Base-by-base conservation (phyloP, 2,113 vertebrate species). In the Rafetus swinhoei region DNA sequence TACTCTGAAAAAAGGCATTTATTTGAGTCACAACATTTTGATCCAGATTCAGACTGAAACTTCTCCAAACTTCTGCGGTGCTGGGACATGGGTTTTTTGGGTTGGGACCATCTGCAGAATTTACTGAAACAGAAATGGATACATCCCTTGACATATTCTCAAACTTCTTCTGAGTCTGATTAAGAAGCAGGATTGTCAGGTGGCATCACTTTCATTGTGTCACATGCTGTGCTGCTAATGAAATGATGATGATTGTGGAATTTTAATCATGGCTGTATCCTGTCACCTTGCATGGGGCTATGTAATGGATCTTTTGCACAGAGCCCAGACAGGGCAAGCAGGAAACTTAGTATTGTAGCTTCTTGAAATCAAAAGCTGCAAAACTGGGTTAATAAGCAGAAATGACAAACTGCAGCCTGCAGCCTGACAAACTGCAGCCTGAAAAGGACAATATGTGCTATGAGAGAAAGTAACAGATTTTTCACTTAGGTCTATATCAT, bases 371-470 rank as follows among this genome's bases (percentile, higher is more conserved):
- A 29, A 86, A 81, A 88, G 81, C 79, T 93, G 59, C 60, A 93
- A 92, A 82, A 19, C 0, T 0, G 77, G 52, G 79, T 50, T 13
- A 3, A 80, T 56, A 55, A 88, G 65, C n/a, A 32, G 1, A 6
- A 18, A 8, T 76, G 50, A 84, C 79, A 91, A 81, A 76, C 4
- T 85, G 84, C 65, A 94, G 79, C 12, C 29, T 59, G 62, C n/a
- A n/a, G n/a, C n/a, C n/a, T 76, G 50, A 84, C 79, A 91, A 81
- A 76, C 4, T 85, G 84, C 65, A 94, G 79, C 12, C 29, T 59
- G 62, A 57, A 35, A 86, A 90, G 59, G 65, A 52, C 39, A 52
- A 62, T n/a, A 13, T 45, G 39, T 76, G 50, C 32, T 69, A n/a
- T 59, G 52, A 7, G 72, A 21, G 35, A 76, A 6, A 35, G 12